phyloP scores from a whole-genome alignment of 2,113 vertebrate genomes.

The Rana temporaria region DNA sequence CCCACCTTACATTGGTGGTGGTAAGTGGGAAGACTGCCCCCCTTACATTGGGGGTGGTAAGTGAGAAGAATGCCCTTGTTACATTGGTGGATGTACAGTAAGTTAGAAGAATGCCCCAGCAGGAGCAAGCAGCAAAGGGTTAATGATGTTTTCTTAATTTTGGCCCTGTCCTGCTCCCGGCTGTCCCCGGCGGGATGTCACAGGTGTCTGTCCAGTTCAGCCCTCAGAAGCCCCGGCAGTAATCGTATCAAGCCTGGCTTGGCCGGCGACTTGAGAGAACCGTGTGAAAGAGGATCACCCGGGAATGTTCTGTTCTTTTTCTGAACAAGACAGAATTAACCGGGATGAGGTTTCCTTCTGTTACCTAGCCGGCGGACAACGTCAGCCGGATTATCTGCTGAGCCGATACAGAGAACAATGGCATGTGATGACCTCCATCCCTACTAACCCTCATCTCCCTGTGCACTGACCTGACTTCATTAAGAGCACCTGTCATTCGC shows the following conservation, averaged over 20 bases:
- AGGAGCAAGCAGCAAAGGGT: no score
- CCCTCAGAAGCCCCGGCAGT: slow-evolving; percentile 72
- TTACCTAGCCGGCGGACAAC: slow-evolving; percentile 74
- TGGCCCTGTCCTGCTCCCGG: neutral
- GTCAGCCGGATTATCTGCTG: slow-evolving; percentile 79
- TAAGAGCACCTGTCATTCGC: no score
- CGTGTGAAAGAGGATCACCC: slow-evolving; percentile 81
- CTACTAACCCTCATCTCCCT: neutral
- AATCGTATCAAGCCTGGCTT: slow-evolving; percentile 78
- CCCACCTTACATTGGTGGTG: no score
- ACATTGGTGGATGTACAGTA: no score
- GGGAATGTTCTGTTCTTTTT: slow-evolving; percentile 85
- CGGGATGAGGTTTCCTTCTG: slow-evolving; percentile 77
- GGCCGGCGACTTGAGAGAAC: slow-evolving; percentile 74
- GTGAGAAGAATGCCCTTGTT: no score
- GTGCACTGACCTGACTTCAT: neutral
- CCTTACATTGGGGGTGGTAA: no score
- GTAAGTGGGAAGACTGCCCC: no score
- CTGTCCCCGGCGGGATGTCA: slow-evolving; percentile 63
- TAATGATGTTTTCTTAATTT: no score
- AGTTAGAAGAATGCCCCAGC: no score
- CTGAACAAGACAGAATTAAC: slow-evolving; percentile 84
- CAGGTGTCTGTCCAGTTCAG: slow-evolving; percentile 63
- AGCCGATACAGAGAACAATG: slow-evolving; percentile 8
- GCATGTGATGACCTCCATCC: neutral